Percentiles rank a stretch among this genome's conserved stretches.
Evolutionary conservation across 1,140 invertebrate genomes (phyloP).

Genomic region (Camponotus pennsylvanicus): DNA sequence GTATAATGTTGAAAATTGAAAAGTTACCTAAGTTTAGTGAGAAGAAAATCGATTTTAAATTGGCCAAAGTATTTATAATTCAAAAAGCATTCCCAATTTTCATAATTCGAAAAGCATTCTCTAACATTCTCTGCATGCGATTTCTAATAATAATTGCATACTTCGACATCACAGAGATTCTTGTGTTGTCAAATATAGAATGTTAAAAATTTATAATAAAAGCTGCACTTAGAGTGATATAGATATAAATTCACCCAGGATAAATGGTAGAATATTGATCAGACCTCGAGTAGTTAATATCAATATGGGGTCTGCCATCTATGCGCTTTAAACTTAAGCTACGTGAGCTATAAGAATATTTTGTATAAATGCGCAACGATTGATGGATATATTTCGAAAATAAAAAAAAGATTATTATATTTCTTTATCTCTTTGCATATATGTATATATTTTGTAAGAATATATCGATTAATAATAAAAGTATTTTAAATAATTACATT

Average conservation of each 20-base stretch:
- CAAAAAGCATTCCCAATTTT: not conserved
- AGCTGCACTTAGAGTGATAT: not conserved
- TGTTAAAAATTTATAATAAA: conserved; percentile 10
- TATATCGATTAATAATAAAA: not conserved
- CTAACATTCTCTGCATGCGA: no score
- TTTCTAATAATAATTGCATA: no score
- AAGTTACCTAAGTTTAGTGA: not conserved
- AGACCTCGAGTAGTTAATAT: conserved; percentile 54
- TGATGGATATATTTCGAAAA: not conserved
- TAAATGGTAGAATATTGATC: conserved; percentile 71
- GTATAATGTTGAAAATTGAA: not conserved
- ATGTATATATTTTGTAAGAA: not conserved
- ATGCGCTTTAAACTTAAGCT: conserved; percentile 57
- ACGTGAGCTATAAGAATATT: not conserved
- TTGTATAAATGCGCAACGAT: not conserved
- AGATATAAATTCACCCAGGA: conserved; percentile 4
- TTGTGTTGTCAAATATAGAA: not conserved
- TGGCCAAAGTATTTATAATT: not conserved
- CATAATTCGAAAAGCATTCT: not conserved
- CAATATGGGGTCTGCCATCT: conserved; percentile 76
- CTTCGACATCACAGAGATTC: no score
- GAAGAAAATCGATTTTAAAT: not conserved
- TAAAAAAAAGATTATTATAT: not conserved
- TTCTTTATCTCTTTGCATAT: not conserved
- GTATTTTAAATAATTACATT: not conserved